These are phyloP conservation scores for Anagrus nilaparvatae DNA, from an alignment of 1,140 invertebrate genomes.

Conservation along the genomic window DNA sequence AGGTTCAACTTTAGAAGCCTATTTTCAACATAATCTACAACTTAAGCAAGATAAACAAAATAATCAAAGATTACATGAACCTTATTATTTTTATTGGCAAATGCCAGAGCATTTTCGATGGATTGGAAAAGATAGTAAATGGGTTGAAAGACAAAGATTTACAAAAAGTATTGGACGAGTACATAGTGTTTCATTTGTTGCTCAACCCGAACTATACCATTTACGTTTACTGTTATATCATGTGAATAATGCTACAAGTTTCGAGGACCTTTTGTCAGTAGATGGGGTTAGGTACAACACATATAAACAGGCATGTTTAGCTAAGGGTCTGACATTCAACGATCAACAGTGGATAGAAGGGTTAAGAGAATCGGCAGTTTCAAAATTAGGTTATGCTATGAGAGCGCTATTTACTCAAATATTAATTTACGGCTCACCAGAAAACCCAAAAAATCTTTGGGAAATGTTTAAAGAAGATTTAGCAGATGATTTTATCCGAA, in stretches of 20 bases:
- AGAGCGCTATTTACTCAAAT: background rate
- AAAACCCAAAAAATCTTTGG: background rate
- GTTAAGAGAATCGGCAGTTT: background rate
- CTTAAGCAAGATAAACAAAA: too few species aligned
- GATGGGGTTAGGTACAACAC: slow-evolving; percentile 13
- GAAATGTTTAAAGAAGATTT: background rate
- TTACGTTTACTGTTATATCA: too few species aligned
- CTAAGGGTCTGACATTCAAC: background rate
- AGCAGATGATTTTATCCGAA: background rate
- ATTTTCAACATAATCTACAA: too few species aligned
- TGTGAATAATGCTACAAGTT: slow-evolving; percentile 2
- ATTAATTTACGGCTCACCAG: background rate
- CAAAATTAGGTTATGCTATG: background rate
- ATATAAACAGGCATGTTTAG: slow-evolving; percentile 22
- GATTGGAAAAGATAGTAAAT: too few species aligned
- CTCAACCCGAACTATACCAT: too few species aligned
- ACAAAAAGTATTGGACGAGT: too few species aligned
- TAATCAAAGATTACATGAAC: too few species aligned
- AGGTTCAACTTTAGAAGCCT: too few species aligned
- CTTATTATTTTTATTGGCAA: too few species aligned
- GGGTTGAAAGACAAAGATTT: too few species aligned
- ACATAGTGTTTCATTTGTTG: too few species aligned
- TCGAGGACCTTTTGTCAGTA: background rate
- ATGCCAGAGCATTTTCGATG: too few species aligned
- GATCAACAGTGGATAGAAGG: background rate